Conservation (phyloP, 2,888 invertebrate species). For the Acronicta alni region DNA sequence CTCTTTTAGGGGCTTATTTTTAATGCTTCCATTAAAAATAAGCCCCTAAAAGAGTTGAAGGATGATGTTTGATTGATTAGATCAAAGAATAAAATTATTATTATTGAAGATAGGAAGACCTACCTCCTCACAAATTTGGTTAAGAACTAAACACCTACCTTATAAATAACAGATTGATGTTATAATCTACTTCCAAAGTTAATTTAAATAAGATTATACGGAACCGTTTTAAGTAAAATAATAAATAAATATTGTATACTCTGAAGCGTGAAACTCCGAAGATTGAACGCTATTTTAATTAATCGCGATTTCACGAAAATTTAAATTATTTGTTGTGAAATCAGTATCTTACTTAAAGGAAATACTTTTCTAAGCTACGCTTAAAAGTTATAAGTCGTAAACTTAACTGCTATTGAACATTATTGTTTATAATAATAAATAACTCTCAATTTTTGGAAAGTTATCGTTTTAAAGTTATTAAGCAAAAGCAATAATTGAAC, state of each 20-base stretch:
- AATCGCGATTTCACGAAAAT: conserved; percentile 42
- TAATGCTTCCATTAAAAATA: too few relatives aligned
- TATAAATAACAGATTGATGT: conserved; percentile 31
- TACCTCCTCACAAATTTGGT: background rate
- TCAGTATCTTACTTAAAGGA: conserved; percentile 26
- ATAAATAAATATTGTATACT: conserved; percentile 42
- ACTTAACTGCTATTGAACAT: conserved; percentile 16
- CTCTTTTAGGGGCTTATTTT: too few relatives aligned
- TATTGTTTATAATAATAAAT: background rate
- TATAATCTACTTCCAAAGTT: conserved; percentile 40
- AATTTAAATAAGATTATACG: conserved; percentile 36
- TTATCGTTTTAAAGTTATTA: too few relatives aligned
- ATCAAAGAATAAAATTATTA: background rate
- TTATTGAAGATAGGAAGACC: background rate
- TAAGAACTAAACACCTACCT: background rate
- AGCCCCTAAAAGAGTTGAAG: too few relatives aligned
- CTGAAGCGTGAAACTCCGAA: conserved; percentile 36
- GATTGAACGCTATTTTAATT: conserved; percentile 47
- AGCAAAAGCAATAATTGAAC: too few relatives aligned
- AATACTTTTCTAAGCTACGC: conserved; percentile 34
- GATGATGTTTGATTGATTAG: background rate
- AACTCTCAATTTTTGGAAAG: too few relatives aligned
- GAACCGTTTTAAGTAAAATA: conserved; percentile 41
- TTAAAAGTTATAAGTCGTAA: conserved; percentile 21
- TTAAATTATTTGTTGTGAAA: conserved; percentile 45